phyloP scores from a whole-genome alignment of 1,140 invertebrate genomes.

The Drosophila mauritiana region DNA sequence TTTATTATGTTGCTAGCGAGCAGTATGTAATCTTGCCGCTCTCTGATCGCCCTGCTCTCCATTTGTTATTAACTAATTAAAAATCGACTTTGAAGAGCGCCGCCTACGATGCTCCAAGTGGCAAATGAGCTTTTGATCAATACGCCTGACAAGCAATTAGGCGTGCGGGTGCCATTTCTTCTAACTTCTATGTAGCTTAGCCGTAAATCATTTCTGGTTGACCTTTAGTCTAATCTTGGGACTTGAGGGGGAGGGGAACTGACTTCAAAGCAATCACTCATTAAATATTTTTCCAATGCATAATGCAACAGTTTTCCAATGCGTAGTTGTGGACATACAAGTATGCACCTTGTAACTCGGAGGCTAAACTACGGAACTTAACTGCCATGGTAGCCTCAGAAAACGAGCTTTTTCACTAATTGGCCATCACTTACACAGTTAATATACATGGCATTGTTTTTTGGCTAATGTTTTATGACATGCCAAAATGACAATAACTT shows the following conservation, averaged over 20 bases:
- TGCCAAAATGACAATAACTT: not conserved
- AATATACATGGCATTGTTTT: not conserved
- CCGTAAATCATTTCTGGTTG: conserved; percentile 63
- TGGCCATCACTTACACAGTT: not conserved
- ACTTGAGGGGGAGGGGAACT: not conserved
- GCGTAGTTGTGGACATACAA: too few species aligned
- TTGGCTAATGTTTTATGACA: not conserved
- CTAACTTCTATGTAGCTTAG: conserved; percentile 13
- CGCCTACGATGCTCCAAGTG: conserved; percentile 31
- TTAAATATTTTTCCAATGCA: not conserved
- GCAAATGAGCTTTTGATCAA: conserved; percentile 68
- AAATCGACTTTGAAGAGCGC: conserved; percentile 63
- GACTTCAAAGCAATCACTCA: not conserved
- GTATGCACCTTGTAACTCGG: too few species aligned
- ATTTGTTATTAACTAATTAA: conserved; percentile 72
- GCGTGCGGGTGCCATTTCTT: conserved; percentile 36
- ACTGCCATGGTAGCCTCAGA: not conserved
- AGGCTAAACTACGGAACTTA: not conserved
- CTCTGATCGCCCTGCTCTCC: conserved; percentile 45
- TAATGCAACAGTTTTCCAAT: not conserved
- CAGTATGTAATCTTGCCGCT: conserved; percentile 9
- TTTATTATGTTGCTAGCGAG: conserved; percentile 60
- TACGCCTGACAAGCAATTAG: conserved; percentile 69
- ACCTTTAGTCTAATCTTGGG: conserved; percentile 41
- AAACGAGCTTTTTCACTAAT: not conserved